Percentiles rank a stretch among this genome's conserved stretches.
phyloP scores from a whole-genome alignment of 2,113 vertebrate species.

The Centropus unirufus region DNA sequence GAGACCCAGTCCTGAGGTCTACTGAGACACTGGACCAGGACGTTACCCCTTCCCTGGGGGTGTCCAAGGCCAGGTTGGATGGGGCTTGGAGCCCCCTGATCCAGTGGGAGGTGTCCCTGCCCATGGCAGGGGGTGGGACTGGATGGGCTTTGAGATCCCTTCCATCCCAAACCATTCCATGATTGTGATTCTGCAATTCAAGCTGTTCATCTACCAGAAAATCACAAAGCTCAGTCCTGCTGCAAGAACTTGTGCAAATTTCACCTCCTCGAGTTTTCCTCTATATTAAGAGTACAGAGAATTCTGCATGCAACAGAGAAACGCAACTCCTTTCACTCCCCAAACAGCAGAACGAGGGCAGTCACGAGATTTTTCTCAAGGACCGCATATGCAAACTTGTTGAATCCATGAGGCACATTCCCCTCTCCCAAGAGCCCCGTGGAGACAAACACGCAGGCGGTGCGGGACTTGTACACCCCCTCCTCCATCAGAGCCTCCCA shows the following conservation, averaged over 20 bases:
- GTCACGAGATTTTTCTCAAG: background rate
- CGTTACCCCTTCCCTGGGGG: no score
- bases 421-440: background rate
- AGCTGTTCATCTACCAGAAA: background rate
- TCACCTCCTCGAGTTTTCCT: background rate
- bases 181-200: background rate
- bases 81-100: no score
- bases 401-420: accelerated
- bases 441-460: background rate
- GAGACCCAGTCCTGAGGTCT: no score
- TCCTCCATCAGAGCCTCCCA: accelerated
- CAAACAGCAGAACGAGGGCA: background rate
- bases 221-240: background rate
- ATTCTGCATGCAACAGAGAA: accelerated
- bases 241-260: background rate
- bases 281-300: background rate
- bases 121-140: no score
- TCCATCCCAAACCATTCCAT: no score
- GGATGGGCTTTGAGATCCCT: no score
- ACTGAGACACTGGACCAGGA: no score
- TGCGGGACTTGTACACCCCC: accelerated
- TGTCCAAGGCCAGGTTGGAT: no score
- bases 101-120: no score
- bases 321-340: background rate
- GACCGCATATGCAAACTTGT: accelerated